phyloP scores from a whole-genome alignment of 2,888 invertebrate species.

The Dendrolimus houi region DNA sequence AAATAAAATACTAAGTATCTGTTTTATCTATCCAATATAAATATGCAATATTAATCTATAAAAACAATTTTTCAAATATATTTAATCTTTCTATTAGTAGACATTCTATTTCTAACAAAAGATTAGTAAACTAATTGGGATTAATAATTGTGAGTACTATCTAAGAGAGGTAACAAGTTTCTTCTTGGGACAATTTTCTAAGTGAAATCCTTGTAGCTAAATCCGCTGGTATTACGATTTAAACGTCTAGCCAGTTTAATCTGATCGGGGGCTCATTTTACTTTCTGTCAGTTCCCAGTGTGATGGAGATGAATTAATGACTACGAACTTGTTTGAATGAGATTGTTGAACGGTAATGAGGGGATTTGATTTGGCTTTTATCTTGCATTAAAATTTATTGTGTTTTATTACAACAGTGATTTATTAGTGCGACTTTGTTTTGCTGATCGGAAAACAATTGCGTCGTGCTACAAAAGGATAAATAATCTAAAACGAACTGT shows the following conservation, averaged over 20 bases:
- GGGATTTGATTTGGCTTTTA: neutral
- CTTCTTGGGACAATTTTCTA: neutral
- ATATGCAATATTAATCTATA: too few species aligned
- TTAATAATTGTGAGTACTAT: neutral
- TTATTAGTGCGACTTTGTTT: neutral
- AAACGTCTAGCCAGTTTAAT: constrained; percentile 1
- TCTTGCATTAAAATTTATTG: neutral
- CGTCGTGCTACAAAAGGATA: too few species aligned
- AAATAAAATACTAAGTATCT: too few species aligned
- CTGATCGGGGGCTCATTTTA: constrained; percentile 1
- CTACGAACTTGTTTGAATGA: neutral
- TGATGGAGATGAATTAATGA: constrained; percentile 2
- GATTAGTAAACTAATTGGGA: neutral
- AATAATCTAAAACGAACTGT: too few species aligned
- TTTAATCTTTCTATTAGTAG: neutral
- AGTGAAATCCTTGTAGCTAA: constrained; percentile 1
- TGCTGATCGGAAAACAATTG: neutral
- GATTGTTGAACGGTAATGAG: neutral
- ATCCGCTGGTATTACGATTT: constrained; percentile 1
- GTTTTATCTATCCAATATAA: too few species aligned
- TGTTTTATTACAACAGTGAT: neutral
- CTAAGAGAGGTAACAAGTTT: neutral
- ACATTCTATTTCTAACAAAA: neutral
- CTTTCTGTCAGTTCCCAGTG: neutral
- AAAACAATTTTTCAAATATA: too few species aligned